Conservation (phyloP, 2,113 vertebrate genomes). For the Uropsilus gracilis region DNA sequence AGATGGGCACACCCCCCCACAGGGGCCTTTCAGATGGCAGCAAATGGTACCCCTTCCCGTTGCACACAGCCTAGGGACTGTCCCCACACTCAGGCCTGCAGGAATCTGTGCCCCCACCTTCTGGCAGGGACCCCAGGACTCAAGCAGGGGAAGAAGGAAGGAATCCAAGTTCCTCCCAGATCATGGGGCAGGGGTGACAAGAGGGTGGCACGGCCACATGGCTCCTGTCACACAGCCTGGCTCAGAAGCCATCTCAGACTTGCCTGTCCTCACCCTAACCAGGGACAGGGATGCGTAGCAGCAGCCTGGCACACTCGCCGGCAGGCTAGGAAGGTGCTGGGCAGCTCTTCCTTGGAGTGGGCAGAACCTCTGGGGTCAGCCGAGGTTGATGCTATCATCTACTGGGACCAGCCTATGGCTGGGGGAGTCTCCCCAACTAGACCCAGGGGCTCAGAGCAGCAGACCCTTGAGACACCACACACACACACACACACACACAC, state of each 20-base stretch:
- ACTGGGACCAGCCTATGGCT: neutral
- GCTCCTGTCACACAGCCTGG: rapidly evolving
- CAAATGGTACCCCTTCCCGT: no score
- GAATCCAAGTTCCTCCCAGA: no score
- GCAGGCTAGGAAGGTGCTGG: neutral
- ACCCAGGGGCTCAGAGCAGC: neutral
- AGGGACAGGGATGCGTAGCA: neutral
- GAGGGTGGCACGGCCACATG: no score
- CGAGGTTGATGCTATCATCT: neutral
- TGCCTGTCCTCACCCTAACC: neutral
- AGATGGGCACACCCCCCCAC: no score
- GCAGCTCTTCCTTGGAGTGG: neutral
- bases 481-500: neutral
- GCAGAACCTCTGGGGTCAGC: neutral
- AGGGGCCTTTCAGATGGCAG: no score
- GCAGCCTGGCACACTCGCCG: neutral
- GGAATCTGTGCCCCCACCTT: no score
- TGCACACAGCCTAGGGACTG: no score
- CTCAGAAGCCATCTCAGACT: neutral
- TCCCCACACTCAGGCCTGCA: no score
- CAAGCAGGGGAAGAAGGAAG: no score
- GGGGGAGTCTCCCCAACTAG: neutral
- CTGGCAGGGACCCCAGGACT: no score
- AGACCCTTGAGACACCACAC: neutral
- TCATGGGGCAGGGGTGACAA: no score